Evolutionary conservation across 1,140 invertebrate species (phyloP), one percentile per base, ranked within the genome.

Genomic region (Euwallacea similis): DNA sequence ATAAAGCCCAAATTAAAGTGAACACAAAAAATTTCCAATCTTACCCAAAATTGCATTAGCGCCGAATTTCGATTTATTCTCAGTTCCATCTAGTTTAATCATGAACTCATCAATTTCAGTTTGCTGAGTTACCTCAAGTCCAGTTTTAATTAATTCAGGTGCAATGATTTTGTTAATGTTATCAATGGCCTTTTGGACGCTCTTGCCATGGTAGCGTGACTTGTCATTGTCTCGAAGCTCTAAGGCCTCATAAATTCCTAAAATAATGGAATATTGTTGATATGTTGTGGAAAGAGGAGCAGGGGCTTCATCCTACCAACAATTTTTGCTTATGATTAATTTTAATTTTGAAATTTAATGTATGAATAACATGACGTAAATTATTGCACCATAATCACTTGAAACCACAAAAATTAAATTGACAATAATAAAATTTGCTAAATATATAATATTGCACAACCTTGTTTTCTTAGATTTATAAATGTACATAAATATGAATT

Each of bases 21-120:
- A 43, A 6, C 11, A 61, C n/a, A 61, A 11, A n/a, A n/a, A 56
- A 11, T 61, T 64, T 6, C 11, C 41, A 0, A 11, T 43, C 41
- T 43, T 47, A 70, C 97, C 74, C 16, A 99, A 85, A 83, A 99
- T 98, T 59, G 98, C 97, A 86, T 99, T 99, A 66, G 97, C 98
- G 77, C 98, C 97, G 76, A 98, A 87, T 79, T 95, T 97, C 16
- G 89, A 88, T 84, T 99, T 99, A 83, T 98, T 99, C 74, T 97
- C 93, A 71, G 97, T 99, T 41, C 96, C 97, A 86, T 99, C 98
- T 60, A 98, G 84, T 76, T 90, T 87, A 60, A 98, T 80, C 87
- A 99, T 91, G 77, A 98, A 91, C 53, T 97, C 88, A 83, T 99
- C 98, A 81, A 99, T 94, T 79, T 93, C 93, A 47, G 87, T 88